Evolutionary conservation across 2,797 vertebrate species (phyloP), one percentile per base, ranked within the genome.

Genomic region (Dallia pectoralis): DNA sequence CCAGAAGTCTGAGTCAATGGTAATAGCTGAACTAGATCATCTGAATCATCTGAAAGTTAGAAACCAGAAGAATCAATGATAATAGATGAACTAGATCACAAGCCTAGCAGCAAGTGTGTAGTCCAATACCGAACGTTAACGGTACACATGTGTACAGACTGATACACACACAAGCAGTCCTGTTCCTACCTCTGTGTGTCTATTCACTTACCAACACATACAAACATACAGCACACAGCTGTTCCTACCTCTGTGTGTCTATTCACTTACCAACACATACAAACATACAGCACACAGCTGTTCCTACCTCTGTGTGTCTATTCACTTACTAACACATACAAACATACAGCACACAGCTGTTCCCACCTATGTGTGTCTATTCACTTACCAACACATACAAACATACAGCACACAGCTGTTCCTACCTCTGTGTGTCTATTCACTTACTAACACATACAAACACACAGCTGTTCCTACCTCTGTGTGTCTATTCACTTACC

Each of bases 11-110:
- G 36, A n/a, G 36, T 15, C 16, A 36, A 25, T n/a, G 7, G 19
- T 14, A 44, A 56, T n/a, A 4, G 51, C 33, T 29, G 14, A 25
- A 65, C 29, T 14, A 62, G 59, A 25, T 62, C n/a, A 62, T 99
- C 91, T 99, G 98, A 83, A 99, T 99, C 97, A 99, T 99, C 98
- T 99, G 89, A 0, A 67, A 82, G n/a, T n/a, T n/a, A n/a, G n/a
- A n/a, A n/a, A n/a, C 0, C 67, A 81, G 2, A 33, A 66, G 7
- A n/a, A n/a, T n/a, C n/a, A n/a, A n/a, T n/a, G n/a, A n/a, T n/a
- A n/a, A n/a, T n/a, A n/a, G n/a, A n/a, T n/a, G n/a, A n/a, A n/a
- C n/a, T n/a, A n/a, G 19, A 53, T 4, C n/a, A 53, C 51, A 53
- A 18, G 12, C n/a, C 53, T 56, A 56, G 53, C 22, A 27, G 22